phyloP scores from a whole-genome alignment of 1,140 invertebrate species.

The Bombus sylvicola region DNA sequence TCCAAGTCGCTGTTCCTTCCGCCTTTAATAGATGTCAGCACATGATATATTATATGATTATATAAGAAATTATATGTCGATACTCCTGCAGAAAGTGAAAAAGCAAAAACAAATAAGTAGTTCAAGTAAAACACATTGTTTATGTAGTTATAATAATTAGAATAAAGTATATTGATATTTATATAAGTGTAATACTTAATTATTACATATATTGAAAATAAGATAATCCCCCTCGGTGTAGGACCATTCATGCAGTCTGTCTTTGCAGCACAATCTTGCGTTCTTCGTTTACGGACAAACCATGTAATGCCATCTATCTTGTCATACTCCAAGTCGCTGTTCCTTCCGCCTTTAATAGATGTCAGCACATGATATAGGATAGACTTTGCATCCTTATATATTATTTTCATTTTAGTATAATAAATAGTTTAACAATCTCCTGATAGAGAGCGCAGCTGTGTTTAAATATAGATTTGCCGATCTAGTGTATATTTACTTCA shows the following conservation, averaged over 20 bases:
- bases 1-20: too few relatives aligned
- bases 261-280: accelerated
- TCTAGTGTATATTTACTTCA: not conserved
- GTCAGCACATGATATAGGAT: too few relatives aligned
- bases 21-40: too few relatives aligned
- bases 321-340: too few relatives aligned
- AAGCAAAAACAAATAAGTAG: not conserved
- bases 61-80: constrained; percentile 91
- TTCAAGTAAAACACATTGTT: not conserved
- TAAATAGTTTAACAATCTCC: not conserved
- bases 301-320: too few relatives aligned
- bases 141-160: not conserved
- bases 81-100: not conserved
- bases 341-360: too few relatives aligned
- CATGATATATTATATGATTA: too few relatives aligned
- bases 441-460: not conserved
- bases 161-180: not conserved
- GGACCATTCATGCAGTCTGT: too few relatives aligned
- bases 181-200: not conserved
- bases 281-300: too few relatives aligned
- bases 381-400: too few relatives aligned
- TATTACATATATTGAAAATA: not conserved
- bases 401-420: not conserved
- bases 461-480: not conserved
- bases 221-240: too few relatives aligned